Evolutionary conservation across 2,888 invertebrate species (phyloP), one percentile per base, ranked within the genome.

Genomic region (Tigriopus californicus): DNA sequence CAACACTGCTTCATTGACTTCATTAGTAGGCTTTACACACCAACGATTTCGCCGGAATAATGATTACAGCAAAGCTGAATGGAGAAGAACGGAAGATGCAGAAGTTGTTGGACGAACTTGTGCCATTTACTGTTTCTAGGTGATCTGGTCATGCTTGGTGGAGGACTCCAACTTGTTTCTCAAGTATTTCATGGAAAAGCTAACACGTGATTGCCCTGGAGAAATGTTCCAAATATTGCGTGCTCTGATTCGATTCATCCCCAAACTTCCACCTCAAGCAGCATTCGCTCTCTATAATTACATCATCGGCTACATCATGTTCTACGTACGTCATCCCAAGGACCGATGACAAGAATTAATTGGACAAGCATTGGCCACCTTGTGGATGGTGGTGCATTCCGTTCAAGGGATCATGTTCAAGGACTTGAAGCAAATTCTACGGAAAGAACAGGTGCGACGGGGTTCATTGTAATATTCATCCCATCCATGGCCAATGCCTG

Each of bases 351-450:
- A 94, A 67, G 85, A 90, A 65, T 79, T 92, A 51, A 90, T 97
- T 62, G 91, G 92, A 8, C 85, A 91, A 18, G 97, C 97, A 0
- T 75, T 98, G 1, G 91, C 94, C 0, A 81, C 98, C 60, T 74
- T 97, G 1, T 97, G 97, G 94, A 90, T 94, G 86, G 92, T 97
- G 24, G 94, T 95, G 1, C 97, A 98, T 66, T 92, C 91, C 69
- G 95, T 98, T 0, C 92, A 97, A 68, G 97, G 97, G 18, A 91
- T 99, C 61, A 95, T 94, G 84, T 97, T 99, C 70, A 99, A 99
- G 74, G 98, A 99, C 73, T 75, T 99, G 22, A 99, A 98, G 68
- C 97, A 98, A 74, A 97, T 97, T 64, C 74, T 99, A 63, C 79
- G 97, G 58, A 98, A 98, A 70, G 98, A 98, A 70, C 98, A 99